A percentile compares a stretch with the other conserved stretches of the same genome.
Evolutionary conservation across 2,888 invertebrate species (phyloP).

Genomic region (Euclidia mi): DNA sequence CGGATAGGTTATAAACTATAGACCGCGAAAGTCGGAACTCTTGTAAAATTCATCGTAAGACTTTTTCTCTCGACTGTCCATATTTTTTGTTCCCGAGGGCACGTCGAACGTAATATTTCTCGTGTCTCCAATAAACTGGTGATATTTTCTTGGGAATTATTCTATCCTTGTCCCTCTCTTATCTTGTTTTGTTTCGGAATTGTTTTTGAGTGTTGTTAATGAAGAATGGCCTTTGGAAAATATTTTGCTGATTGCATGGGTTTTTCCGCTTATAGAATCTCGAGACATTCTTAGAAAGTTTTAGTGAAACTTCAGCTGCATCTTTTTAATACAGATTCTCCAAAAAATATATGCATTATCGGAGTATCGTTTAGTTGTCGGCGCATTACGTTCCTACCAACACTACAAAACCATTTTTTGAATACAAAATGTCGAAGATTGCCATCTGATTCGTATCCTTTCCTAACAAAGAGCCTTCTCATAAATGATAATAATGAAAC

Average conservation of each 20-base stretch:
- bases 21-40: constrained; percentile 11
- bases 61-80: constrained; percentile 48
- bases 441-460: too few relatives aligned
- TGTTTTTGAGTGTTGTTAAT: constrained; percentile 16
- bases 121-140: constrained; percentile 63
- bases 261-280: neutral
- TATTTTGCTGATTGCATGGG: constrained; percentile 1
- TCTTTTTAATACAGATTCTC: too few relatives aligned
- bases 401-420: too few relatives aligned
- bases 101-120: constrained; percentile 66
- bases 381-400: too few relatives aligned
- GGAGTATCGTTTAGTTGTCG: too few relatives aligned
- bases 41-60: constrained; percentile 43
- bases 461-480: too few relatives aligned
- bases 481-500: too few relatives aligned
- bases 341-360: too few relatives aligned
- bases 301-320: too few relatives aligned
- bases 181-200: constrained; percentile 41
- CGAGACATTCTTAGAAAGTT: too few relatives aligned
- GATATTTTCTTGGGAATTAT: constrained; percentile 61
- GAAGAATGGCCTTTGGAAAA: constrained; percentile 1
- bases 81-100: constrained; percentile 57
- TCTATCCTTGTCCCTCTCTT: constrained; percentile 30
- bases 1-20: constrained; percentile 30
- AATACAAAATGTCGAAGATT: too few relatives aligned